phyloP scores from a whole-genome alignment of 1,140 invertebrate genomes.

The Tetramorium simillimum region DNA sequence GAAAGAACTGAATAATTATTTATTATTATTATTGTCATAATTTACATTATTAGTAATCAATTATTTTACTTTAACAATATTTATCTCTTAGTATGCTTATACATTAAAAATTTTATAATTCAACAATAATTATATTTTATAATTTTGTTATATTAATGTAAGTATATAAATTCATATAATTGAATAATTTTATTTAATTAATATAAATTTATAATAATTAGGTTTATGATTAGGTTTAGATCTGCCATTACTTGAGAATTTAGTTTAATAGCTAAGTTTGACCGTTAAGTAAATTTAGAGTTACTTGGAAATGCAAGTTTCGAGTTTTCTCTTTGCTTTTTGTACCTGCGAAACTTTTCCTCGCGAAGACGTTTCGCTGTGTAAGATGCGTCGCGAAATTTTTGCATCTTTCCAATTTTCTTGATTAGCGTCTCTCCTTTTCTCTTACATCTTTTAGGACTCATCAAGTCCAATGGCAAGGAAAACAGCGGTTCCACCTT shows the following conservation, averaged over 20 bases:
- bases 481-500: conserved; percentile 70
- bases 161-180: not conserved
- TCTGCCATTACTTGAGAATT: not conserved
- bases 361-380: conserved; percentile 65
- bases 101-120: not conserved
- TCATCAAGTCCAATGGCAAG: conserved; percentile 67
- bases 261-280: conserved; percentile 21
- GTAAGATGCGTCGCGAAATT: conserved; percentile 53
- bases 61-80: not conserved
- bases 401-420: conserved; percentile 55
- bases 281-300: not conserved
- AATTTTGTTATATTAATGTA: not conserved
- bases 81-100: not conserved
- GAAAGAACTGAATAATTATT: not conserved
- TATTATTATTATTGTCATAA: not conserved
- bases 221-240: not conserved
- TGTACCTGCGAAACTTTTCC: conserved; percentile 75
- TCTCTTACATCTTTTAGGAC: conserved; percentile 55
- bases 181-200: not conserved
- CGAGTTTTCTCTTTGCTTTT: not conserved
- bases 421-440: conserved; percentile 1
- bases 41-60: conserved; percentile 70
- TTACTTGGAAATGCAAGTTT: not conserved
- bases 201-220: not conserved
- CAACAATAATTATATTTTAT: not conserved